A percentile compares a stretch with the other conserved stretches of the same genome.
These are phyloP conservation scores for Diachrysia chrysitis DNA, from an alignment of 2,888 invertebrate genomes.

Conservation along the genomic window DNA sequence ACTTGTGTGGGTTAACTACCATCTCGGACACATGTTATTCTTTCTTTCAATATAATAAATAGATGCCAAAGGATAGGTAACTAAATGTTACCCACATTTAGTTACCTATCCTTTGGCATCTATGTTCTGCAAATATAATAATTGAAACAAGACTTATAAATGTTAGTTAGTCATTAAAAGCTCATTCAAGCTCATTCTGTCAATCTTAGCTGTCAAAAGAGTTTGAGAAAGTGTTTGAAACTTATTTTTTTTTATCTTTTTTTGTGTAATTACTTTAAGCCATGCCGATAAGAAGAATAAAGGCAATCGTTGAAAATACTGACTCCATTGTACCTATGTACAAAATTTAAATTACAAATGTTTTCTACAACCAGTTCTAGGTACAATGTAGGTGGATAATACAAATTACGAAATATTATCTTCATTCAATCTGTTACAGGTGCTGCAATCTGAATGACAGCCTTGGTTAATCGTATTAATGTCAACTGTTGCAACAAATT, in stretches of 20 bases:
- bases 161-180: background rate
- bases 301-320: background rate
- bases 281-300: background rate
- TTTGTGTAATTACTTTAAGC: background rate
- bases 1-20: conserved; percentile 49
- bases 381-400: conserved; percentile 40
- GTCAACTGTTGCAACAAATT: conserved; percentile 52
- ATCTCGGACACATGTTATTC: conserved; percentile 31
- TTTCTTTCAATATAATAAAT: conserved; percentile 20
- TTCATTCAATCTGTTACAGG: conserved; percentile 48
- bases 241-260: background rate
- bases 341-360: background rate
- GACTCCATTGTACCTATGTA: background rate
- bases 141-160: background rate
- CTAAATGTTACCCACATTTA: too few species aligned
- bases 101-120: background rate
- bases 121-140: background rate
- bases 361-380: conserved; percentile 9
- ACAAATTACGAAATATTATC: conserved; percentile 47
- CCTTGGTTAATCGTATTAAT: conserved; percentile 54
- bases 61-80: too few species aligned
- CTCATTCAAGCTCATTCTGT: too few species aligned
- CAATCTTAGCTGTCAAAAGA: too few species aligned
- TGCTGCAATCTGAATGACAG: conserved; percentile 51
- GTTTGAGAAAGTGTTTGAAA: too few species aligned